Conservation (phyloP, 23 tunicate genomes). For the Clavelina lepadiformis region DNA sequence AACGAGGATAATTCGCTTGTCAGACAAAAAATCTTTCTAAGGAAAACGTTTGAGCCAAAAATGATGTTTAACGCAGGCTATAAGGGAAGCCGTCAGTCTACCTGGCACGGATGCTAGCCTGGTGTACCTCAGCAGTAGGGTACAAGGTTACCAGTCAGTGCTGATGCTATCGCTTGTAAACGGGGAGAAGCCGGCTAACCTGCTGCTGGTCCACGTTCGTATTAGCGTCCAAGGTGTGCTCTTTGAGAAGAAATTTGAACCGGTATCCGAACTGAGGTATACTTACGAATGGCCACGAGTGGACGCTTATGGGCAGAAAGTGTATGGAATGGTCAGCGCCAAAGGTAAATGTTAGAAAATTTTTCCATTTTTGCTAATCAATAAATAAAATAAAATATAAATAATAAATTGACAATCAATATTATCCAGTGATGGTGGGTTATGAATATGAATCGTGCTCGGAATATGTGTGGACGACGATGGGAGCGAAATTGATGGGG, state of each 20-base stretch:
- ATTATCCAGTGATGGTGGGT: slow-evolving; percentile 65
- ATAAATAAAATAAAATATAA: neutral
- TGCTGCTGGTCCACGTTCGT: slow-evolving; percentile 28
- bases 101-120: slow-evolving; percentile 65
- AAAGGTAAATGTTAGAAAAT: slow-evolving; percentile 47
- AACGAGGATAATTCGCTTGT: too few species aligned
- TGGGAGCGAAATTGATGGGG: slow-evolving; percentile 41
- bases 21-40: too few species aligned
- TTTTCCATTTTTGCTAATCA: neutral
- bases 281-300: slow-evolving; percentile 59
- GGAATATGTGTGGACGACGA: slow-evolving; percentile 58
- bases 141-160: slow-evolving; percentile 52
- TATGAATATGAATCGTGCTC: slow-evolving; percentile 62
- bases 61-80: slow-evolving; percentile 40
- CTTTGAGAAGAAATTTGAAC: slow-evolving; percentile 72
- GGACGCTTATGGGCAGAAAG: slow-evolving; percentile 76
- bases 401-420: neutral
- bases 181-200: slow-evolving; percentile 45
- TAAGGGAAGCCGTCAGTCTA: slow-evolving; percentile 52
- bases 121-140: slow-evolving; percentile 79
- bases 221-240: slow-evolving; percentile 47
- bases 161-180: slow-evolving; percentile 38
- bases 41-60: too few species aligned
- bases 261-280: slow-evolving; percentile 45
- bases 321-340: slow-evolving; percentile 62